A percentile compares a stretch with the other conserved stretches of the same genome.
phyloP scores from a whole-genome alignment of 2,888 invertebrate genomes.

The Pseudolycoriella hygida region DNA sequence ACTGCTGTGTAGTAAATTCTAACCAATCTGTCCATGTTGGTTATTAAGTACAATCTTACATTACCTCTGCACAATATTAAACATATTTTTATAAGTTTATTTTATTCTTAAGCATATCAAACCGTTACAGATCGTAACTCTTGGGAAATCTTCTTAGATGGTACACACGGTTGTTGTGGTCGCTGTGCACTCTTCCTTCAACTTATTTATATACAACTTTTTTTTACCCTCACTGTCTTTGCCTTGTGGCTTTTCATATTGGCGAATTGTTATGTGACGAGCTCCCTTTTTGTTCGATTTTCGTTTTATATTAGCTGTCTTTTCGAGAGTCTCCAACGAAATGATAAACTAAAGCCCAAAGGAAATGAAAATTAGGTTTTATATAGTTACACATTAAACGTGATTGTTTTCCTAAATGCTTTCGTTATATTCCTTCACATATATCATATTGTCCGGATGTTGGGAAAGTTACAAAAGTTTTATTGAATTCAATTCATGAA shows the following conservation, averaged over 20 bases:
- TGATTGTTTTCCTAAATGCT: constrained; percentile 12
- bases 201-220: neutral
- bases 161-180: neutral
- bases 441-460: neutral
- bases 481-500: too few species aligned
- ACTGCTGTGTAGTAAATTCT: too few species aligned
- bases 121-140: neutral
- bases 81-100: neutral
- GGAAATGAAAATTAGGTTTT: constrained; percentile 14
- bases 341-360: constrained; percentile 12
- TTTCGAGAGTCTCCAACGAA: constrained; percentile 3
- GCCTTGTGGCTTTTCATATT: too few species aligned
- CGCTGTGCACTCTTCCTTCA: neutral
- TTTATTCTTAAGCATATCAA: neutral
- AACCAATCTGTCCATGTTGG: too few species aligned
- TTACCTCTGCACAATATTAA: too few species aligned
- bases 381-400: constrained; percentile 14
- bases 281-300: too few species aligned
- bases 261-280: too few species aligned
- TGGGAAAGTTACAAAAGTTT: neutral
- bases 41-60: too few species aligned
- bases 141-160: neutral
- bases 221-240: neutral
- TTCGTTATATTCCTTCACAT: neutral
- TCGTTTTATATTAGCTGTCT: neutral